phyloP scores from a whole-genome alignment of 2,888 invertebrate species.

The Drosophila ezoana region DNA sequence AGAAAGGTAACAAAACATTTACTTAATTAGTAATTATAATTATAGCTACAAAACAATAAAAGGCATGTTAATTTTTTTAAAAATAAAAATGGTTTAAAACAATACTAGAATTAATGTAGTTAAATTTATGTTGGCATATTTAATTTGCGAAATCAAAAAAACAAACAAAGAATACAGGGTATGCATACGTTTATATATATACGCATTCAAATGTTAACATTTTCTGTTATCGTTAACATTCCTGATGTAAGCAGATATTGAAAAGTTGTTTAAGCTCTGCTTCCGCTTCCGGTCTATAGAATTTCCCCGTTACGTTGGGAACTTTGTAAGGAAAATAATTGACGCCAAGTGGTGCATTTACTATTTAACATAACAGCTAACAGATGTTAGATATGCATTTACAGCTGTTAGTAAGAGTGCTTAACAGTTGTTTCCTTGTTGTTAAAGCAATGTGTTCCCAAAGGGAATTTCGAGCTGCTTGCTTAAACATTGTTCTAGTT shows the following conservation, averaged over 20 bases:
- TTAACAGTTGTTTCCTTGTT: background rate
- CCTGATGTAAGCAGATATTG: too few relatives aligned
- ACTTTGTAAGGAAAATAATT: too few relatives aligned
- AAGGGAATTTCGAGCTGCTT: conserved; percentile 27
- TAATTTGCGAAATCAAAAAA: background rate
- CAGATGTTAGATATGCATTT: background rate
- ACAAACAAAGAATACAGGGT: background rate
- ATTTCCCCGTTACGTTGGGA: background rate
- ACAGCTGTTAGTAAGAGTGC: background rate
- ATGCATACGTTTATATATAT: background rate
- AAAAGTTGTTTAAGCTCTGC: too few relatives aligned
- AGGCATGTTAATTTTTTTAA: conserved; percentile 79
- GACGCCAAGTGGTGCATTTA: too few relatives aligned
- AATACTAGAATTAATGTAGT: conserved; percentile 12
- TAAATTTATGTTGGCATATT: background rate
- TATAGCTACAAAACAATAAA: conserved; percentile 59
- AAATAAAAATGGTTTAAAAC: conserved; percentile 77
- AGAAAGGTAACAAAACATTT: conserved; percentile 65
- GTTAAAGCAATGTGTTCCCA: too few relatives aligned
- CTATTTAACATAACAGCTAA: background rate
- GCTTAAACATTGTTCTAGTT: background rate
- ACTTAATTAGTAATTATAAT: conserved; percentile 76
- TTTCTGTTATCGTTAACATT: too few relatives aligned
- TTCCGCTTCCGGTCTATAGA: background rate
- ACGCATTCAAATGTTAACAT: background rate